Conservation (phyloP, 2,113 vertebrate genomes). For the Sinocyclocheilus anophthalmus region DNA sequence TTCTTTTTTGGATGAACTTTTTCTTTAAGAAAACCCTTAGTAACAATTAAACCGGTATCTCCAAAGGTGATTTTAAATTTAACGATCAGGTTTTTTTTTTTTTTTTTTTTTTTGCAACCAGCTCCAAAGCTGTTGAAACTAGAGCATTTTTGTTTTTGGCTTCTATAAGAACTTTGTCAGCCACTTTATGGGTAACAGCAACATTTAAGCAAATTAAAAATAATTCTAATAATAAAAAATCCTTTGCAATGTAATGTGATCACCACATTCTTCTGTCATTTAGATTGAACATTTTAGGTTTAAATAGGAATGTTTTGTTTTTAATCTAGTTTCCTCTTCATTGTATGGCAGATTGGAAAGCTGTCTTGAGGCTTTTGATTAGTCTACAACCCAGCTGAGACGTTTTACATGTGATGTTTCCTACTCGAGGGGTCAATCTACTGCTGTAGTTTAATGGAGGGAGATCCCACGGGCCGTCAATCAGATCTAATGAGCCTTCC, state of each 20-base stretch:
- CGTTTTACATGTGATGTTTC: not conserved
- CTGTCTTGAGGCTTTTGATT: not conserved
- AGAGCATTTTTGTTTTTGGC: not conserved
- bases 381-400: not conserved
- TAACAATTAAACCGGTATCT: not conserved
- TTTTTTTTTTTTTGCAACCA: not conserved
- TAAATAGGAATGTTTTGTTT: not conserved
- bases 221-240: not conserved
- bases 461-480: slow-evolving; percentile 24
- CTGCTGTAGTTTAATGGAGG: not conserved
- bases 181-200: not conserved
- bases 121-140: not conserved
- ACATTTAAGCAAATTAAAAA: not conserved
- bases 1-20: too few species aligned
- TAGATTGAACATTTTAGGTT: not conserved
- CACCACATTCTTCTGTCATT: not conserved
- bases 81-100: not conserved
- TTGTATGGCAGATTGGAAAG: not conserved
- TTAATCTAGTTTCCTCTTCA: not conserved
- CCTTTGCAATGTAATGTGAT: not conserved
- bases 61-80: not conserved
- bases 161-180: not conserved
- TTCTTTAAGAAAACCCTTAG: not conserved
- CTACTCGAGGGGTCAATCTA: not conserved
- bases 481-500: not conserved